A percentile compares a stretch with the other conserved stretches of the same genome.
Conservation (phyloP, 1,140 invertebrate species). For the Druon quercuslanigerum region DNA sequence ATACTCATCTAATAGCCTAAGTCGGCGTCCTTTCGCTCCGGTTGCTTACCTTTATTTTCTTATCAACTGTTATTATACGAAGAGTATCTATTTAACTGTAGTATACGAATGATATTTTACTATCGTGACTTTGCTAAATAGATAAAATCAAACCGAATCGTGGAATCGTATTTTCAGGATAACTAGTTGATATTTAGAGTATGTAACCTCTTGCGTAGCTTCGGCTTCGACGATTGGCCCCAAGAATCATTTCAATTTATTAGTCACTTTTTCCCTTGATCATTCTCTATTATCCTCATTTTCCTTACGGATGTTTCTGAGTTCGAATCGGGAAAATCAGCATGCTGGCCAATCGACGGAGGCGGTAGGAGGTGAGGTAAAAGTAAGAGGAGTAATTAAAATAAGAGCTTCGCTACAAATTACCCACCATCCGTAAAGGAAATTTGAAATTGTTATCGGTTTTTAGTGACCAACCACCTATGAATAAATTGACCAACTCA, state of each 20-base stretch:
- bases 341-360: slow-evolving; percentile 44
- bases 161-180: slow-evolving; percentile 49
- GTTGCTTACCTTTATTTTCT: slow-evolving; percentile 62
- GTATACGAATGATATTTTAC: slow-evolving; percentile 67
- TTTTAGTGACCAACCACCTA: slow-evolving; percentile 59
- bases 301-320: background rate
- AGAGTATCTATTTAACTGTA: slow-evolving; percentile 61
- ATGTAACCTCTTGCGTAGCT: slow-evolving; percentile 40
- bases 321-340: background rate
- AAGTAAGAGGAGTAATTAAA: slow-evolving; percentile 68
- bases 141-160: slow-evolving; percentile 43
- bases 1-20: slow-evolving; percentile 39
- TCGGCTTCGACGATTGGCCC: slow-evolving; percentile 45
- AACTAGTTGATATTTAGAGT: slow-evolving; percentile 47
- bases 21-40: slow-evolving; percentile 37
- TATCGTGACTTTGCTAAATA: slow-evolving; percentile 62
- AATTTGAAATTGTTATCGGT: slow-evolving; percentile 69
- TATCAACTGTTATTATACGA: slow-evolving; percentile 62
- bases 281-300: background rate
- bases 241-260: background rate
- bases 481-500: slow-evolving; percentile 59
- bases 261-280: background rate
- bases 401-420: slow-evolving; percentile 67
- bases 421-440: slow-evolving; percentile 53
- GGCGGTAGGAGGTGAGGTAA: slow-evolving; percentile 39